Conservation (phyloP, 1,140 invertebrate genomes). For the Eueides isabella region DNA sequence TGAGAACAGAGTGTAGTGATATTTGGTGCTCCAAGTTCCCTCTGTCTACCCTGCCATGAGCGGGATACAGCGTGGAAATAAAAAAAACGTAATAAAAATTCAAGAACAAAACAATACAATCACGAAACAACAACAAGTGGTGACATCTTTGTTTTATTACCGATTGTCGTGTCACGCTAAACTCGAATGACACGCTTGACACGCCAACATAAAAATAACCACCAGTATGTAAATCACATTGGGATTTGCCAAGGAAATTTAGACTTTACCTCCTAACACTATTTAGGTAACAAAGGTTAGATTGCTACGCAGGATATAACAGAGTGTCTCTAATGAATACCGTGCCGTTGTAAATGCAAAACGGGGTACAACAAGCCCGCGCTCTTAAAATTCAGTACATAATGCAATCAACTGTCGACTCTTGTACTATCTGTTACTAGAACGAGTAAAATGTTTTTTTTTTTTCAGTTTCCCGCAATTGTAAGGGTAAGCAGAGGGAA, state of each 20-base stretch:
- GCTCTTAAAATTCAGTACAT: constrained; percentile 61
- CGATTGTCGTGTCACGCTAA: constrained; percentile 11
- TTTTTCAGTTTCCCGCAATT: not conserved
- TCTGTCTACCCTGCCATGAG: too few species aligned
- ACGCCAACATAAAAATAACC: constrained; percentile 16
- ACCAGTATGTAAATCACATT: not conserved
- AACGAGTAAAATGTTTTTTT: not conserved
- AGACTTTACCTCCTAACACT: not conserved
- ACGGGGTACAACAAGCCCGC: constrained; percentile 43
- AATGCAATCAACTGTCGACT: constrained; percentile 53
- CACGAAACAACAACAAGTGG: constrained; percentile 7
- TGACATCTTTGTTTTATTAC: not conserved
- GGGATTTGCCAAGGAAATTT: not conserved
- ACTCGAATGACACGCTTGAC: constrained; percentile 17
- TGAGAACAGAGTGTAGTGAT: too few species aligned
- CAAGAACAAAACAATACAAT: not conserved
- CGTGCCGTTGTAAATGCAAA: constrained; percentile 50
- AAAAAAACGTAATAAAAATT: constrained; percentile 2
- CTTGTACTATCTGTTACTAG: not conserved
- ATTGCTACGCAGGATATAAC: constrained; percentile 5
- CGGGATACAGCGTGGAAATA: too few species aligned
- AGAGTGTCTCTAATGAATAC: constrained; percentile 48
- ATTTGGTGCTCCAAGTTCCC: too few species aligned
- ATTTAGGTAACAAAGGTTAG: not conserved
- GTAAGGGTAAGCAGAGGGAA: too few species aligned